Base-by-base conservation (phyloP, 2,797 vertebrate genomes). In the Pteronotus mesoamericanus region DNA sequence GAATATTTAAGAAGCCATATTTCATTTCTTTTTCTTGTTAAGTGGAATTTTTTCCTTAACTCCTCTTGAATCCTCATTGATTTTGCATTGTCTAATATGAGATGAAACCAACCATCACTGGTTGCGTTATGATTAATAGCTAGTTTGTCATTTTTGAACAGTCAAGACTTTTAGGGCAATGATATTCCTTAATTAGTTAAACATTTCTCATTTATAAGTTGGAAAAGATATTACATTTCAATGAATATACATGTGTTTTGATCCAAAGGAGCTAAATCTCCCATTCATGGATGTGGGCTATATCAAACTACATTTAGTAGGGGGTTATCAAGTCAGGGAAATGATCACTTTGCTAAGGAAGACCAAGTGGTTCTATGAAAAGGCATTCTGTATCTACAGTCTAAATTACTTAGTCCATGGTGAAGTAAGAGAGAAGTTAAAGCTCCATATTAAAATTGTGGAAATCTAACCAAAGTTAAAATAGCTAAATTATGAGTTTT, bases 81-180 rank as follows among this genome's bases (percentile, higher is more conserved):
- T 96, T 96, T 95, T 89, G 64, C 94, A 96, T 89, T 91, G 29
- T 95, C 51, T 96, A 92, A 97, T 92, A 48, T 22, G 87, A 93
- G 90, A 86, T 97, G 93, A 97, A 98, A 90, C 88, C 77, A 96
- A 92, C 94, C 94, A 80, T 96, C 53, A 95, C 96, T 92, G 94
- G 97, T 84, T 96, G 39, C 82, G 92, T 96, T 92, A 97, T 96
- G 94, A 97, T 94, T 97, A 96, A 95, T 44, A 1, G 5, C 78
- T 77, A 91, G 90, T 96, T 69, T 91, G 69, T 94, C 93, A 96
- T 95, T 95, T 95, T 96, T 86, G 93, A 95, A 95, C 82, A 97
- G 89, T 89, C 82, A 97, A 97, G 51, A 71, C 96, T 96, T 94
- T 89, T 82, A 96, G 57, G 85, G 78, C 77, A 92, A 86, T 92